phyloP scores from a whole-genome alignment of 1,140 invertebrate species.

The Atta texana region DNA sequence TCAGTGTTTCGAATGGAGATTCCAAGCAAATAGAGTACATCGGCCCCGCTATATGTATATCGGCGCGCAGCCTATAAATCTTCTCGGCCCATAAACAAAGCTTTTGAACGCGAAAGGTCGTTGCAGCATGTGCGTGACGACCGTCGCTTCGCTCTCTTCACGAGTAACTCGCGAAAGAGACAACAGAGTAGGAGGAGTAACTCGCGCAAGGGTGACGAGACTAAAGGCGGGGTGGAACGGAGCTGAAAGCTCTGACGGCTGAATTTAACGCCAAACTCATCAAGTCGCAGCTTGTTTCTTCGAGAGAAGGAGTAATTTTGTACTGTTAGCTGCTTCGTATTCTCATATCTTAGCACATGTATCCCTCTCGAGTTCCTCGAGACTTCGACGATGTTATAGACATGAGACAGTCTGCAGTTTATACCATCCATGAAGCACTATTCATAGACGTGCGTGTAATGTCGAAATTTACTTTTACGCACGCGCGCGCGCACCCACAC shows the following conservation, averaged over 20 bases:
- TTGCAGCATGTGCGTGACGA: slow-evolving; percentile 83
- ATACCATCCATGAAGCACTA: not conserved
- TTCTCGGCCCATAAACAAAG: slow-evolving; percentile 84
- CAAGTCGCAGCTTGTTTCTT: slow-evolving; percentile 60
- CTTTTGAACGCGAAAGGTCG: slow-evolving; percentile 84
- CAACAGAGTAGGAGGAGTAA: not conserved
- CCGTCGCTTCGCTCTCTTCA: slow-evolving; percentile 60
- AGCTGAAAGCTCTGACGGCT: slow-evolving; percentile 75
- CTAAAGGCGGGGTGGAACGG: slow-evolving; percentile 2
- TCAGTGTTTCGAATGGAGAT: slow-evolving; percentile 70
- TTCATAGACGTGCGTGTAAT: slow-evolving; percentile 7
- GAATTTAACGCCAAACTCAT: slow-evolving; percentile 80
- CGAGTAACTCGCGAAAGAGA: slow-evolving; percentile 50
- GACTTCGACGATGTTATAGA: not conserved
- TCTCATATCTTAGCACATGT: slow-evolving; percentile 1
- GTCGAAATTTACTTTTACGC: not conserved
- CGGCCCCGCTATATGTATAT: slow-evolving; percentile 75
- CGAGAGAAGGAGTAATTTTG: slow-evolving; percentile 61
- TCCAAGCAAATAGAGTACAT: slow-evolving; percentile 75
- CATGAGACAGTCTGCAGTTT: not conserved
- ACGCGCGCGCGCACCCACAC: no score
- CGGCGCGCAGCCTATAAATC: slow-evolving; percentile 82
- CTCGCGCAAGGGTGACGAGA: slow-evolving; percentile 30
- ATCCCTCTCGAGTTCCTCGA: slow-evolving; percentile 1
- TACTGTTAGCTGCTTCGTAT: slow-evolving; percentile 10